These are phyloP conservation scores for Caenorhabditis brenneri DNA, from an alignment of 1,140 invertebrate genomes.

Conservation along the genomic window DNA sequence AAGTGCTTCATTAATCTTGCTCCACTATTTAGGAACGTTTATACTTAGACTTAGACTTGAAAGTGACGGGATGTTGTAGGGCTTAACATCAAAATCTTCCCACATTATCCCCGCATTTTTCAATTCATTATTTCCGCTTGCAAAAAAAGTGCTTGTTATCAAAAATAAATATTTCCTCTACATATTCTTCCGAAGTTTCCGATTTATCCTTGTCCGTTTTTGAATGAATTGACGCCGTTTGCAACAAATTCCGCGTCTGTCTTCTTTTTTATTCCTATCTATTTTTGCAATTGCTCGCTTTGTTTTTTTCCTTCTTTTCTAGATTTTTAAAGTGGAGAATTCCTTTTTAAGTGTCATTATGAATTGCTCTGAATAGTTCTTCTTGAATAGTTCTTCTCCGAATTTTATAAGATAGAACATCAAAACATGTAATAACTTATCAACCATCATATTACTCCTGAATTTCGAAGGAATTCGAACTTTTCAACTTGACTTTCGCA, in stretches of 20 bases:
- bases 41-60: not conserved
- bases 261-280: not conserved
- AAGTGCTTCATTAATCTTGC: not conserved
- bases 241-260: too few species aligned
- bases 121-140: not conserved
- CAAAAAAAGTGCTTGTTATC: not conserved
- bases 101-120: not conserved
- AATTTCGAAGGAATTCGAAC: too few species aligned
- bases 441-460: too few species aligned
- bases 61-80: slow-evolving; percentile 2
- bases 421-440: too few species aligned
- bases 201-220: slow-evolving; percentile 15
- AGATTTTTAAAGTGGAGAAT: not conserved
- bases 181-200: not conserved
- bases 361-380: too few species aligned
- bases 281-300: not conserved
- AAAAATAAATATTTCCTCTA: not conserved
- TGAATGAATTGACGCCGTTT: not conserved
- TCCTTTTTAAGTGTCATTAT: too few species aligned
- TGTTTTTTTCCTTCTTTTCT: not conserved
- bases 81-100: slow-evolving; percentile 10
- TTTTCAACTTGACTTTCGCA: too few species aligned
- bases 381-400: too few species aligned
- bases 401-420: too few species aligned
- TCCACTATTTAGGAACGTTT: not conserved